Conservation (phyloP, 1,140 invertebrate species). For the Geopemphigus sp. region DNA sequence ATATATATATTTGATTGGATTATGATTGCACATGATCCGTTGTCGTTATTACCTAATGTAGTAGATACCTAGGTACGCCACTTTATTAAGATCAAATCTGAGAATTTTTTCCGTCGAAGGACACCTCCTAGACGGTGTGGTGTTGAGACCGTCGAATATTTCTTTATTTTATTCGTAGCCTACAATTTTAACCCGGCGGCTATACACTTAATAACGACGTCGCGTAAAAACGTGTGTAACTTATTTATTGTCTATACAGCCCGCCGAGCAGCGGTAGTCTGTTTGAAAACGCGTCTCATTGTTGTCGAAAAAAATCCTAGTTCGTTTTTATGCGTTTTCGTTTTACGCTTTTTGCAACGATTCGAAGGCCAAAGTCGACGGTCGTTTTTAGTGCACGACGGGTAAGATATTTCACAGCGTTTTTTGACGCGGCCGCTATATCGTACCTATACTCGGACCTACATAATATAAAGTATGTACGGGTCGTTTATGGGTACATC, state of each 20-base stretch:
- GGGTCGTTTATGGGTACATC: too few relatives aligned
- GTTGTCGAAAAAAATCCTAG: neutral
- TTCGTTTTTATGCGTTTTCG: neutral
- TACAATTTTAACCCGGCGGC: neutral
- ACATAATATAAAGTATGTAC: too few relatives aligned
- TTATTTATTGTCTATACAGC: neutral
- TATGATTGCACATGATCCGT: neutral
- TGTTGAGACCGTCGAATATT: conserved; percentile 1
- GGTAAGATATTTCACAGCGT: conserved; percentile 1
- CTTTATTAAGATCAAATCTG: conserved; percentile 23
- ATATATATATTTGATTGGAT: neutral
- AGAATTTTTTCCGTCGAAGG: conserved; percentile 1
- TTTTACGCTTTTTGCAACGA: conserved; percentile 12
- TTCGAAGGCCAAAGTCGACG: conserved; percentile 7
- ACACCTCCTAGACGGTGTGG: conserved; percentile 4
- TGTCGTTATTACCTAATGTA: neutral
- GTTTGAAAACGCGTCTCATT: neutral
- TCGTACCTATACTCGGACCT: too few relatives aligned
- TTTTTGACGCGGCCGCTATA: neutral
- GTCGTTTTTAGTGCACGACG: neutral
- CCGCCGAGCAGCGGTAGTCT: neutral
- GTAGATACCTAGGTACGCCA: neutral
- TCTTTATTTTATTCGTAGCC: neutral
- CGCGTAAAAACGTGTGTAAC: neutral
- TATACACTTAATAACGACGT: neutral